These are phyloP conservation scores for Chaenogobius annularis DNA, from an alignment of 2,113 vertebrate genomes.

Conservation along the genomic window DNA sequence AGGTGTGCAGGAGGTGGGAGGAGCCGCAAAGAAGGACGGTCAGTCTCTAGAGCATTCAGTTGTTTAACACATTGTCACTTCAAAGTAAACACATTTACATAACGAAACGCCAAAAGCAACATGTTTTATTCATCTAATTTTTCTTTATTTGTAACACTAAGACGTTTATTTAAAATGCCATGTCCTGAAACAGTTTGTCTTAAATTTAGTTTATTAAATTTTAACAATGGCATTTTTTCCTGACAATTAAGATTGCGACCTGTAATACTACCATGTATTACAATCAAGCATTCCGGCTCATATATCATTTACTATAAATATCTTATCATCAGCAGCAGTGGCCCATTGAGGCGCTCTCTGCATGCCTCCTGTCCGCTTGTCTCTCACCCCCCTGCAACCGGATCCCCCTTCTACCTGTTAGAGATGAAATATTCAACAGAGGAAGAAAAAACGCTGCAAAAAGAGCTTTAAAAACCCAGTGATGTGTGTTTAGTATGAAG, in stretches of 20 bases:
- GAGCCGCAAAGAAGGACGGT: conserved; percentile 37
- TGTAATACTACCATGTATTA: conserved; percentile 1
- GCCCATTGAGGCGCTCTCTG: conserved; percentile 4
- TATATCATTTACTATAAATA: conserved; percentile 27
- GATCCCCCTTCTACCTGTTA: conserved; percentile 26
- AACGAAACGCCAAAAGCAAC: too few relatives aligned
- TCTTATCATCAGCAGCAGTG: conserved; percentile 16
- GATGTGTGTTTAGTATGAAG: neutral
- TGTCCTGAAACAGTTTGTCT: neutral
- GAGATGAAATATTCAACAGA: conserved; percentile 65
- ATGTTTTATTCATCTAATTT: neutral
- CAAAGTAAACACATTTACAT: neutral
- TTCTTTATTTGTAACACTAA: too few relatives aligned
- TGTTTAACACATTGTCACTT: neutral
- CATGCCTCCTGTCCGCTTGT: conserved; percentile 22
- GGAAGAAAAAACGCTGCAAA: conserved; percentile 13
- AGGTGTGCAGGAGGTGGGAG: conserved; percentile 58
- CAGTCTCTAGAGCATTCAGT: conserved; percentile 10
- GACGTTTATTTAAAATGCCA: too few relatives aligned
- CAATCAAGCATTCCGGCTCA: conserved; percentile 9
- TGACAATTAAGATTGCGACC: conserved; percentile 1
- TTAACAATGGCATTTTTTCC: neutral
- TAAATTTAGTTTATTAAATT: neutral
- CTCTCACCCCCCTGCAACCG: conserved; percentile 42
- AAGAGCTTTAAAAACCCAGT: conserved; percentile 3